phyloP scores from a whole-genome alignment of 1,140 invertebrate genomes.

The Eupristina koningsbergeri region DNA sequence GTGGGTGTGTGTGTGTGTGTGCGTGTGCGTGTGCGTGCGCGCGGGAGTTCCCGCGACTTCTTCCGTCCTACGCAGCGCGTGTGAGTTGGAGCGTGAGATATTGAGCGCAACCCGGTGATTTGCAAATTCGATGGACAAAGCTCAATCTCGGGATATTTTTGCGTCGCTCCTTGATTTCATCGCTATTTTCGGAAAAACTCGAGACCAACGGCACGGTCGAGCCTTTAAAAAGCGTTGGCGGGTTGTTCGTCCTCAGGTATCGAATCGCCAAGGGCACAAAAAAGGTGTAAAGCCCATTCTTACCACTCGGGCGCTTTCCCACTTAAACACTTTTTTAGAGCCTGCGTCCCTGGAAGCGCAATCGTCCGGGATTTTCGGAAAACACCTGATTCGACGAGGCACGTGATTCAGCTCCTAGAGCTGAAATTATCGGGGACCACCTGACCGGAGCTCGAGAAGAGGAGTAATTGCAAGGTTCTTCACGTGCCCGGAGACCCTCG shows the following conservation, averaged over 20 bases:
- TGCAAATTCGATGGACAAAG: background rate
- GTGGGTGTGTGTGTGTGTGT: background rate
- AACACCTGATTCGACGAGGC: background rate
- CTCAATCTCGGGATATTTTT: too few species aligned
- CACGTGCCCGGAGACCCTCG: too few species aligned
- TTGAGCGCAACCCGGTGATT: slow-evolving; percentile 10
- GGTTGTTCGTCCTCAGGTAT: too few species aligned
- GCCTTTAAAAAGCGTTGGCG: too few species aligned
- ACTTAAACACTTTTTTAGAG: background rate
- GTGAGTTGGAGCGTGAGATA: background rate
- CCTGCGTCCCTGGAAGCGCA: background rate
- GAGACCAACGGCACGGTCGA: too few species aligned
- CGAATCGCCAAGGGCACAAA: too few species aligned
- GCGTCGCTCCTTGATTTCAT: slow-evolving; percentile 40
- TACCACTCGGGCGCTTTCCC: background rate
- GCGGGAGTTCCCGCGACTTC: background rate
- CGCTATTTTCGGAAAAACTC: slow-evolving; percentile 33
- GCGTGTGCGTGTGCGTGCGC: background rate
- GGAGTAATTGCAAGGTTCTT: too few species aligned
- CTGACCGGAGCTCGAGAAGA: background rate
- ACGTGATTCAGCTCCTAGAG: background rate
- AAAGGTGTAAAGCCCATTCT: background rate
- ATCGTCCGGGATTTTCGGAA: background rate
- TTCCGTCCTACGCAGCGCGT: slow-evolving; percentile 38
- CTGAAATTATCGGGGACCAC: background rate